Evolutionary conservation across 2,888 invertebrate species (phyloP), one percentile per base, ranked within the genome.

Genomic region (Meghimatium bilineatum): DNA sequence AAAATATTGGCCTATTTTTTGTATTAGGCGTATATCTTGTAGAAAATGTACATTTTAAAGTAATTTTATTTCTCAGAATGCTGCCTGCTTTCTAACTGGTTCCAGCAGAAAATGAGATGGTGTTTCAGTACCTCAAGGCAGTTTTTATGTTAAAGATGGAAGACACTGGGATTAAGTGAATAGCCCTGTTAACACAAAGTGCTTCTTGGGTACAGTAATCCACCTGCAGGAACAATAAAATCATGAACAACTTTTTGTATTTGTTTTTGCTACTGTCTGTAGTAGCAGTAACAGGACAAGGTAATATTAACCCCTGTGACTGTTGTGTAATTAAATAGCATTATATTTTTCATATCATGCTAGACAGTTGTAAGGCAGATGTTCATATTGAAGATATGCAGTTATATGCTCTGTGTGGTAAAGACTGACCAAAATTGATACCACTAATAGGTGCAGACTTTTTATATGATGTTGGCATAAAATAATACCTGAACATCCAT

Each of bases 201-300:
- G 20, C 49, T 66, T 66, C 20, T 23, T 67, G 78, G 32, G 14
- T n/a, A 44, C 23, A 1, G 32, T 20, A 66, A 44, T 44, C 67
- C 44, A 12, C 52, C 14, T 52, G 76, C 76, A 52, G 29, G 49
- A 52, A 75, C 23, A 32, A 14, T 38, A 38, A 1, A 29, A 44
- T n/a, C 66, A 78, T 78, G 77, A 66, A 10, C 66, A n/a, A 34
- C 78, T 44, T 78, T 78, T 17, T 32, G 23, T 26, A 2, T 20
- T 6, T 67, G 49, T 10, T 78, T 26, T 49, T 78, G 20, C 6
- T 78, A n/a, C 44, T 38, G 1, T 44, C 29, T 5, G 26, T 78
- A 38, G 66, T 66, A 38, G 29, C 38, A 67, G 78, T n/a, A 66
- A 66, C 66, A 67, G 78, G 78, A 38, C 77, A 78, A 78, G 77